Conservation (phyloP, 2,113 vertebrate genomes). For the Gambusia holbrooki region DNA sequence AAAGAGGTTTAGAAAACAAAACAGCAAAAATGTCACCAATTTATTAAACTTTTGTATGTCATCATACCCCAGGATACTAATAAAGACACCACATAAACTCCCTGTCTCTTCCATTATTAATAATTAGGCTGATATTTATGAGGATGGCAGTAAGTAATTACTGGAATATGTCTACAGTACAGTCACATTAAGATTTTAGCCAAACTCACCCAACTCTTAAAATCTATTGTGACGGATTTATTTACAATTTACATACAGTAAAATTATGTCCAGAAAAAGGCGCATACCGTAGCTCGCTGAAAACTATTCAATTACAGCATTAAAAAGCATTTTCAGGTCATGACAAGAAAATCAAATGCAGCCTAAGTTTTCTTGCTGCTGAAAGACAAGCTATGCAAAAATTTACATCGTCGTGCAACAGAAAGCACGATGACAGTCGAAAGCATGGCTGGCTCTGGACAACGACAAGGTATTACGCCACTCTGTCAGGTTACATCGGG, state of each 20-base stretch:
- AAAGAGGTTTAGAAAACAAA: not conserved
- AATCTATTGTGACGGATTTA: too few relatives aligned
- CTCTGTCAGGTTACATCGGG: constrained; percentile 40
- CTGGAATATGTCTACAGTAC: not conserved
- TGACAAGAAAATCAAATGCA: not conserved
- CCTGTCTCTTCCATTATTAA: constrained; percentile 44
- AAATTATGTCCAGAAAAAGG: too few relatives aligned
- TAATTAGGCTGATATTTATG: constrained; percentile 56
- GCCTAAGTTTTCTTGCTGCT: not conserved
- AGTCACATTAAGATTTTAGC: constrained; percentile 33
- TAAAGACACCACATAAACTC: constrained; percentile 23
- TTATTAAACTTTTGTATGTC: constrained; percentile 4
- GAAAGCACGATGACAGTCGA: constrained; percentile 2
- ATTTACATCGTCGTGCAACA: not conserved
- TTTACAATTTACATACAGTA: too few relatives aligned
- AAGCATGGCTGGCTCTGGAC: constrained; percentile 4
- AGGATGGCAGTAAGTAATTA: constrained; percentile 44
- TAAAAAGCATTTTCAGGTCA: not conserved
- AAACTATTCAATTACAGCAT: not conserved
- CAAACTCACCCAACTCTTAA: not conserved
- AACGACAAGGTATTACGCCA: constrained; percentile 9
- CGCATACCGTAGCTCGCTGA: not conserved
- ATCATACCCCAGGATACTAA: constrained; percentile 15
- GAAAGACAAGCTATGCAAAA: not conserved
- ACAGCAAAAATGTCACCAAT: not conserved